phyloP scores from a whole-genome alignment of 2,888 invertebrate genomes.

The Andrena bicolor region DNA sequence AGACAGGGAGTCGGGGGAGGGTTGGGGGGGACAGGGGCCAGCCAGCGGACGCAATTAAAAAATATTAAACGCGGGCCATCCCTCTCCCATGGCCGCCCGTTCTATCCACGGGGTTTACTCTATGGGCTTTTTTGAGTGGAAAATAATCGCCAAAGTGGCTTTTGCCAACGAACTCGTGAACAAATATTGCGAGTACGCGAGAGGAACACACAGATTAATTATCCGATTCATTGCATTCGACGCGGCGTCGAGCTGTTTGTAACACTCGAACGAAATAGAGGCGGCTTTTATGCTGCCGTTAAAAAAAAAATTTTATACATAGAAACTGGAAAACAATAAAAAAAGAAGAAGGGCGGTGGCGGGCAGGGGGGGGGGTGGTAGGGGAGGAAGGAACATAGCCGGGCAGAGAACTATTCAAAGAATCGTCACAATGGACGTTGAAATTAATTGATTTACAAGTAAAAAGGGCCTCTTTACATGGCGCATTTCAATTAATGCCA shows the following conservation, averaged over 20 bases:
- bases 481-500: slow-evolving; percentile 44
- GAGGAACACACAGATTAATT: slow-evolving; percentile 69
- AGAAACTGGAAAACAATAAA: neutral
- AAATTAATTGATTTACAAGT: slow-evolving; percentile 54
- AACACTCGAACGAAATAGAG: slow-evolving; percentile 51
- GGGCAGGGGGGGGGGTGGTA: neutral
- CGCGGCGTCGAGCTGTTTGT: slow-evolving; percentile 63
- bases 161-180: slow-evolving; percentile 71
- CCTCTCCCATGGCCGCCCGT: slow-evolving; percentile 47
- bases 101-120: slow-evolving; percentile 63
- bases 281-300: neutral
- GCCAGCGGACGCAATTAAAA: slow-evolving; percentile 69
- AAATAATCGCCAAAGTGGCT: slow-evolving; percentile 73
- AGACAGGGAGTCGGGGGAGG: neutral
- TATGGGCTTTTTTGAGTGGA: slow-evolving; percentile 72
- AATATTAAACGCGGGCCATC: slow-evolving; percentile 69
- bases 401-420: slow-evolving; percentile 15
- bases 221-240: slow-evolving; percentile 72
- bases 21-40: slow-evolving; percentile 32
- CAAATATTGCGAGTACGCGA: slow-evolving; percentile 70
- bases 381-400: neutral
- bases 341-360: neutral
- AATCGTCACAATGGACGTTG: slow-evolving; percentile 22
- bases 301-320: neutral
- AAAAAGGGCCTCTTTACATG: slow-evolving; percentile 36